Evolutionary conservation across 2,113 vertebrate species (phyloP).

Genomic region (Rattus norvegicus): DNA sequence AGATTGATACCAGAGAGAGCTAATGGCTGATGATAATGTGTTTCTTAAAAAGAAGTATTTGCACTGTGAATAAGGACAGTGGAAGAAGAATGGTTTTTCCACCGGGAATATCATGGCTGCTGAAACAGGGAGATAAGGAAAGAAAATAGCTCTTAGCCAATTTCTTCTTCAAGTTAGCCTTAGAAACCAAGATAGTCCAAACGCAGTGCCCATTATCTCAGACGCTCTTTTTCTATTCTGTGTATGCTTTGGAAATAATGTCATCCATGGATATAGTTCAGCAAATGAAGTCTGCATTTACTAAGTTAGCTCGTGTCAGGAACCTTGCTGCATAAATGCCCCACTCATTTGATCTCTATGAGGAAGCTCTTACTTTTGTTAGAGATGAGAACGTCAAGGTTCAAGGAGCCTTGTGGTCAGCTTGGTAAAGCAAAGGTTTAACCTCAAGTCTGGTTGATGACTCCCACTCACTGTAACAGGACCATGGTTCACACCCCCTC

Average conservation of each 20-base stretch:
- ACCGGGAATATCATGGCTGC: background rate
- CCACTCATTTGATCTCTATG: background rate
- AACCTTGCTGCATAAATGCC: background rate
- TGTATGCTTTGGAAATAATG: background rate
- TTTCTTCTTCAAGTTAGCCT: background rate
- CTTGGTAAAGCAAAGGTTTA: background rate
- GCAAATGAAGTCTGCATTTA: constrained; percentile 1
- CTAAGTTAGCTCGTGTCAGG: background rate
- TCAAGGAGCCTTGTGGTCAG: background rate
- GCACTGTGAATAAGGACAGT: background rate
- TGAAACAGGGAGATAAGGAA: background rate
- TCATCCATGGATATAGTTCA: background rate
- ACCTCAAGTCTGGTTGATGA: background rate
- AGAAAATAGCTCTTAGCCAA: background rate
- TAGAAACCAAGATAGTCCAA: background rate
- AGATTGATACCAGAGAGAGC: background rate
- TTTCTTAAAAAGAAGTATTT: background rate
- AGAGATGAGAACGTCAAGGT: background rate
- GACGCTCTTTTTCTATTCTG: background rate
- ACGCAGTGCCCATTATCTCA: background rate
- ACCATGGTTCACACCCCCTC: background rate
- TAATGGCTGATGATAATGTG: constrained; percentile 3
- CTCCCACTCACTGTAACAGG: background rate
- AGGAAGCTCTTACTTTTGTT: background rate
- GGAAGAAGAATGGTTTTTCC: background rate